Evolutionary conservation across 2,797 vertebrate species (phyloP).

Genomic region (Xenopus petersii): DNA sequence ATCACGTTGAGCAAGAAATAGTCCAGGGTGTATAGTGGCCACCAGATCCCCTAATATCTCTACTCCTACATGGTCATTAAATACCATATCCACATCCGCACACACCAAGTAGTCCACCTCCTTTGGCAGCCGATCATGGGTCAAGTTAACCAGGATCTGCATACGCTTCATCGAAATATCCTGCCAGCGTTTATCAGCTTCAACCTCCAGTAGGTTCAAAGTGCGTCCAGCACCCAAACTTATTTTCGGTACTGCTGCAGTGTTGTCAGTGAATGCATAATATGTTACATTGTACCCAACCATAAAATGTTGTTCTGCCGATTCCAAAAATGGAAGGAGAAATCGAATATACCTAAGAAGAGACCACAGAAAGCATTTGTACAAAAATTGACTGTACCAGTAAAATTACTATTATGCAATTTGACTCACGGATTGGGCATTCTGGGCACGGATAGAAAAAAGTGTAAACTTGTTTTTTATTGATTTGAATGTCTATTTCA

Average conservation of each 20-base stretch:
- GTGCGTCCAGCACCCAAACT: conserved; percentile 58
- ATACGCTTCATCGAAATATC: conserved; percentile 58
- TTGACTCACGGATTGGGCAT: too few species aligned
- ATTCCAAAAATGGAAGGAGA: conserved; percentile 63
- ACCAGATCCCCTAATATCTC: conserved; percentile 72
- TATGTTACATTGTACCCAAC: conserved; percentile 69
- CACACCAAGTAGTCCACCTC: conserved; percentile 72
- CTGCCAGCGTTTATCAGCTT: conserved; percentile 63
- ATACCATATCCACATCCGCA: conserved; percentile 68
- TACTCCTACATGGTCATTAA: conserved; percentile 64
- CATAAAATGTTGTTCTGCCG: conserved; percentile 73
- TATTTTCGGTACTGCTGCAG: conserved; percentile 53
- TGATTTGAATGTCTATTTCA: too few species aligned
- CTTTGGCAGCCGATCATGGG: conserved; percentile 51
- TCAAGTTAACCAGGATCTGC: conserved; percentile 59
- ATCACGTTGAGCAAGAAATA: conserved; percentile 52
- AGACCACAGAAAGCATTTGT: neutral
- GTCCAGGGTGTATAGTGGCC: conserved; percentile 68
- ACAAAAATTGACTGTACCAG: neutral
- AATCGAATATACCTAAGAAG: conserved; percentile 59
- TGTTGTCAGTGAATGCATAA: conserved; percentile 73
- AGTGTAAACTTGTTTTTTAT: too few species aligned
- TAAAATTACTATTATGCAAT: too few species aligned
- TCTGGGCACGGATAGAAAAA: too few species aligned
- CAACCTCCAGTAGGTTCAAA: conserved; percentile 61